A percentile compares a stretch with the other conserved stretches of the same genome.
phyloP scores from a whole-genome alignment of 1,140 invertebrate genomes.

The Macrocentrus cingulum region DNA sequence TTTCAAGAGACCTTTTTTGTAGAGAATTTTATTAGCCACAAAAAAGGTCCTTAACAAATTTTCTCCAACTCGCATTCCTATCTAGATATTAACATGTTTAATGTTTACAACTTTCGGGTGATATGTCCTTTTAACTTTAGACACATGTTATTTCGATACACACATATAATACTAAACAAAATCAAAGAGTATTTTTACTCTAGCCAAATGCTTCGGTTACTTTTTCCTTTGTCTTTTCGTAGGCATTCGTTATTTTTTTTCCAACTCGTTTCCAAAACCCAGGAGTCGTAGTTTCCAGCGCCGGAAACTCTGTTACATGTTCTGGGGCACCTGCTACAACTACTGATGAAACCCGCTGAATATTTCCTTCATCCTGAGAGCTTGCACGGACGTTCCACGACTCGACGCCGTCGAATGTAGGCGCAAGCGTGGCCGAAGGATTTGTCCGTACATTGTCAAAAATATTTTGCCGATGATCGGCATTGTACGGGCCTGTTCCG shows the following conservation, averaged over 20 bases:
- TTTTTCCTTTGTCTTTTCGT: slow-evolving; percentile 59
- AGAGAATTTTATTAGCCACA: too few species aligned
- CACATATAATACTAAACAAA: too few species aligned
- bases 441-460: slow-evolving; percentile 39
- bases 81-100: background rate
- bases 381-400: slow-evolving; percentile 44
- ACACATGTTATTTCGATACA: too few species aligned
- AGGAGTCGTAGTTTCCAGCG: slow-evolving; percentile 39
- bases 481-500: slow-evolving; percentile 38
- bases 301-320: slow-evolving; percentile 12
- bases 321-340: slow-evolving; percentile 17
- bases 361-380: slow-evolving; percentile 23
- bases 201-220: slow-evolving; percentile 57
- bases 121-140: too few species aligned
- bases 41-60: too few species aligned
- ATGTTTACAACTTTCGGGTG: too few species aligned
- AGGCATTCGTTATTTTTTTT: slow-evolving; percentile 52
- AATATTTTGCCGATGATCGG: slow-evolving; percentile 32
- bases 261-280: slow-evolving; percentile 62
- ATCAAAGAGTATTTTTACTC: too few species aligned
- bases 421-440: slow-evolving; percentile 40
- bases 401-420: slow-evolving; percentile 27
- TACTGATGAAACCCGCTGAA: slow-evolving; percentile 13
- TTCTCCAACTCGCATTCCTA: too few species aligned
- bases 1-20: too few species aligned